Evolutionary conservation across 2,888 invertebrate genomes (phyloP).

Genomic region (Meteorus cinctellus): DNA sequence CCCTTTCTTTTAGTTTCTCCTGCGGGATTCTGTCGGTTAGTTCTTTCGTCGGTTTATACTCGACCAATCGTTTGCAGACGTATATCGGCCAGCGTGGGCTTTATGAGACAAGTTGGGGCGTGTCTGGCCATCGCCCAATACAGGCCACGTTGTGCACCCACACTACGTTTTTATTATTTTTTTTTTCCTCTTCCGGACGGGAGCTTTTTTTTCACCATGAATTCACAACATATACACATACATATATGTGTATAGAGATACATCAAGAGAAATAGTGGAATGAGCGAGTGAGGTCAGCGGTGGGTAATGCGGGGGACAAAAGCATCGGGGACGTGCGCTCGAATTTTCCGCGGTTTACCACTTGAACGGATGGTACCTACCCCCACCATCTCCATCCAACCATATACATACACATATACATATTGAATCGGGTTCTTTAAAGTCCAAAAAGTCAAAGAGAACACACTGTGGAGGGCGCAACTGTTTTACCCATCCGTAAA

Average conservation of each 20-base stretch:
- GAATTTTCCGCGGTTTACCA: slow-evolving; percentile 43
- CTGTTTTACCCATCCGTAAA: neutral
- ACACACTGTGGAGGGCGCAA: neutral
- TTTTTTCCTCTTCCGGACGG: neutral
- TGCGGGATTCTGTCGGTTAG: neutral
- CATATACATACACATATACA: neutral
- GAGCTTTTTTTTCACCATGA: slow-evolving; percentile 28
- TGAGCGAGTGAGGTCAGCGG: neutral
- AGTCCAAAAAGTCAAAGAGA: slow-evolving; percentile 21
- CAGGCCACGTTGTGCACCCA: slow-evolving; percentile 9
- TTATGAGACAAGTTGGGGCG: slow-evolving; percentile 42
- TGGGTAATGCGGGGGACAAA: slow-evolving; percentile 1
- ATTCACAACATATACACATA: neutral
- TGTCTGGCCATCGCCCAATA: slow-evolving; percentile 45
- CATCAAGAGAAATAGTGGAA: neutral
- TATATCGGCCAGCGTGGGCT: slow-evolving; percentile 37
- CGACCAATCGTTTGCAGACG: slow-evolving; percentile 18
- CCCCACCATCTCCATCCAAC: neutral
- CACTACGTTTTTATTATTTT: neutral
- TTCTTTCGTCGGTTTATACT: neutral
- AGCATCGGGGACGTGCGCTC: slow-evolving; percentile 21
- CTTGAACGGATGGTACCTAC: slow-evolving; percentile 13
- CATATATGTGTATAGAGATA: neutral
- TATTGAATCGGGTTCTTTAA: slow-evolving; percentile 30
- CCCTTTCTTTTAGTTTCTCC: neutral